Base-by-base conservation (phyloP, 1,140 invertebrate species). In the Lepidotrigona ventralis region DNA sequence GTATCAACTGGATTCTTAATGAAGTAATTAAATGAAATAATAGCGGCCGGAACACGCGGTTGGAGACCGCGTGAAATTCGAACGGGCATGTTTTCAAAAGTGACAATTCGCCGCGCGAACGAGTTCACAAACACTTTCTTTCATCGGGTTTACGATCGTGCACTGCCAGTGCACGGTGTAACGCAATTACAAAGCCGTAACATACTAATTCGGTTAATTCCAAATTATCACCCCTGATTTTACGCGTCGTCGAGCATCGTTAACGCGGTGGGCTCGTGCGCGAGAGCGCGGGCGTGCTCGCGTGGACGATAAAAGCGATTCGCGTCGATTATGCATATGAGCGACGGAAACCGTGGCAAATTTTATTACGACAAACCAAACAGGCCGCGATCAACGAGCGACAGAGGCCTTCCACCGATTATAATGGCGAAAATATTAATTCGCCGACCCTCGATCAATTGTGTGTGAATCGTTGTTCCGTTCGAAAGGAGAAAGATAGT, bases 141-240 rank as follows among this genome's bases (percentile, higher is more conserved):
- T 83, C 72, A 83, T 83, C 58, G 56, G 69, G 77, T 80, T 80
- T 83, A 63, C 77, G 46, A 33, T 33, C 53, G 79, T 33, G 26
- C 77, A 33, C 29, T 26, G 14, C 15, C 46, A 56, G 63, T 14
- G 56, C 33, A 75, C 29, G 46, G 19, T 81, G 85, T 81, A 78
- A 75, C 83, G 75, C 77, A 83, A 83, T 83, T 83, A 73, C 77
- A 83, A 83, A 83, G 69, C 82, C 69, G 77, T 83, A 83, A 83
- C 77, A 83, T 72, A 73, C 82, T 88, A 87, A 88, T 88, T 88
- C 86, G 76, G 86, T 81, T 86, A 84, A 85, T 88, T 88, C 86
- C 86, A 83, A 87, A 84, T 81, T 87, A 87, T 87, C 86, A 83
- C 86, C 86, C 83, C 83, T 87, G 86, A 88, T 88, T 88, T 88